Evolutionary conservation across 2,888 invertebrate genomes (phyloP).

Genomic region (Poecilus cupreus): DNA sequence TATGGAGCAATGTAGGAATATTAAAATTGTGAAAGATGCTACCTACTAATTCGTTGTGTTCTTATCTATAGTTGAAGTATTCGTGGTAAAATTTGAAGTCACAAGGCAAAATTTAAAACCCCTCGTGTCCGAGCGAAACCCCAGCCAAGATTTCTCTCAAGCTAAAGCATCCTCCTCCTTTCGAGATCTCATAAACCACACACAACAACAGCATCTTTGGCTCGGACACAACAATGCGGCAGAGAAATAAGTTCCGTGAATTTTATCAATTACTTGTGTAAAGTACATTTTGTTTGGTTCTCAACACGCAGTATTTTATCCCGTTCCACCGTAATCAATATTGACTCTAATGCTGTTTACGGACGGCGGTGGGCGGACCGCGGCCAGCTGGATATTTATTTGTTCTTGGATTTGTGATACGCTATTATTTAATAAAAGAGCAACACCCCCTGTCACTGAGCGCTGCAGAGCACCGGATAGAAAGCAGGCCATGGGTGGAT

Average conservation of each 20-base stretch:
- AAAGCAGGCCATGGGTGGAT: background rate
- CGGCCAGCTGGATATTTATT: constrained; percentile 46
- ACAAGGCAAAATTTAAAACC: constrained; percentile 4
- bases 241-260: constrained; percentile 39
- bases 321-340: constrained; percentile 49
- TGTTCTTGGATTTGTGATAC: constrained; percentile 57
- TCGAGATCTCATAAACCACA: constrained; percentile 1
- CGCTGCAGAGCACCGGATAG: background rate
- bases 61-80: too few relatives aligned
- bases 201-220: constrained; percentile 5
- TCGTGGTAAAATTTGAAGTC: too few relatives aligned
- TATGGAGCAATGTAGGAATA: too few relatives aligned
- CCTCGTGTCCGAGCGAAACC: background rate
- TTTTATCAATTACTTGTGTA: constrained; percentile 52
- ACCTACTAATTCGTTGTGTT: too few relatives aligned
- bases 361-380: constrained; percentile 32
- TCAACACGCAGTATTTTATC: constrained; percentile 53
- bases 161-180: constrained; percentile 3
- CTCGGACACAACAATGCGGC: constrained; percentile 34
- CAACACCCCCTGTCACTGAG: constrained; percentile 40
- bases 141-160: background rate
- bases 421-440: constrained; percentile 58
- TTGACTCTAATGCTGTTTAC: constrained; percentile 59
- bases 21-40: too few relatives aligned
- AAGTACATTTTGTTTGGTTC: constrained; percentile 56